Evolutionary conservation across 2,888 invertebrate species (phyloP).

Genomic region (Acronicta alni): DNA sequence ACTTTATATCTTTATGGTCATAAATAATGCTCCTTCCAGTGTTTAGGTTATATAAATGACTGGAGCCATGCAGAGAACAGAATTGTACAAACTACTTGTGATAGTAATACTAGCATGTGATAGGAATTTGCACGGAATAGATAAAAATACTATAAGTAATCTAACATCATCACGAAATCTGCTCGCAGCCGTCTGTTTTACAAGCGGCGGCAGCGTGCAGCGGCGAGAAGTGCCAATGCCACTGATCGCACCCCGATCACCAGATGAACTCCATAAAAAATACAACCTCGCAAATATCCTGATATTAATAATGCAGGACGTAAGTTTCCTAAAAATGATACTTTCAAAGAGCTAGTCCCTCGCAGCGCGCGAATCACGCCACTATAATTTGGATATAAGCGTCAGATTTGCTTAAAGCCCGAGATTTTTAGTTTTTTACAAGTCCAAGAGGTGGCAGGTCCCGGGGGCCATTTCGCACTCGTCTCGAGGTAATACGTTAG

Average conservation of each 20-base stretch:
- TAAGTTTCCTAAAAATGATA: conserved; percentile 61
- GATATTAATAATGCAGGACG: conserved; percentile 67
- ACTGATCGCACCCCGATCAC: conserved; percentile 12
- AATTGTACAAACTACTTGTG: too few species aligned
- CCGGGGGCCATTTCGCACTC: conserved; percentile 57
- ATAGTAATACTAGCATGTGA: too few species aligned
- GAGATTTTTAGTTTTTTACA: conserved; percentile 54
- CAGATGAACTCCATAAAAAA: conserved; percentile 46
- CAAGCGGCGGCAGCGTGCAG: conserved; percentile 1
- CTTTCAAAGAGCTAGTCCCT: conserved; percentile 44
- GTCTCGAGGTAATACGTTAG: conserved; percentile 50
- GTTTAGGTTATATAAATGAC: too few species aligned
- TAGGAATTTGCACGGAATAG: too few species aligned
- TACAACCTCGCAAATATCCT: conserved; percentile 59
- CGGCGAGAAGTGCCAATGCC: conserved; percentile 5
- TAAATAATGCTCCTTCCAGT: too few species aligned
- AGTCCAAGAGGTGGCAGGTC: conserved; percentile 58
- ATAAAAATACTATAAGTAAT: too few species aligned
- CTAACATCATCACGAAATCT: too few species aligned
- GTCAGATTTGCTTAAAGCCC: conserved; percentile 10
- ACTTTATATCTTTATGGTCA: too few species aligned
- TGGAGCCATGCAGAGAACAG: too few species aligned
- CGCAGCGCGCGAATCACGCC: conserved; percentile 23
- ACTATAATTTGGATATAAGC: conserved; percentile 26
- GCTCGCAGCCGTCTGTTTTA: too few species aligned